Conservation (phyloP, 2,888 invertebrate genomes). For the Pantelozetes paolii region DNA sequence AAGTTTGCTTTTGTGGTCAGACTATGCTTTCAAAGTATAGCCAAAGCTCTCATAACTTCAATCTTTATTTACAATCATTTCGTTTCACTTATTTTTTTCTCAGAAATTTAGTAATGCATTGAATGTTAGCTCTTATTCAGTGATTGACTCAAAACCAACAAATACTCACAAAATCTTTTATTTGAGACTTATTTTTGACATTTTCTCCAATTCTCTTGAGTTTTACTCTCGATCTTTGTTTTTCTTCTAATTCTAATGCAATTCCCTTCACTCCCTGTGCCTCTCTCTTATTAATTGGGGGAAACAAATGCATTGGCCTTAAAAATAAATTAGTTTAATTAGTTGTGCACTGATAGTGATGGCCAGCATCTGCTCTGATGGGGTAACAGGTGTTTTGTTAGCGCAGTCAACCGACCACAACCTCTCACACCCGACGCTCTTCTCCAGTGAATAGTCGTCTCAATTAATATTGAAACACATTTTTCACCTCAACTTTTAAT, state of each 20-base stretch:
- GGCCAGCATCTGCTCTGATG: slow-evolving; percentile 33
- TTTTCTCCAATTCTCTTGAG: slow-evolving; percentile 23
- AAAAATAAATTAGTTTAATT: slow-evolving; percentile 38
- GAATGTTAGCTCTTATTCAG: not conserved
- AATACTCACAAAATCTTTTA: slow-evolving; percentile 4
- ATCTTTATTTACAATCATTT: slow-evolving; percentile 7
- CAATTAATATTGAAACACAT: not conserved
- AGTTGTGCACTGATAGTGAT: slow-evolving; percentile 35
- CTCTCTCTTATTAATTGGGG: slow-evolving; percentile 30
- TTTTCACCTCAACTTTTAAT: not conserved
- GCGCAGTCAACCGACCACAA: slow-evolving; percentile 23
- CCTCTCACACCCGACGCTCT: not conserved
- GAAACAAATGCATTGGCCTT: slow-evolving; percentile 25
- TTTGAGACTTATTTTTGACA: slow-evolving; percentile 30
- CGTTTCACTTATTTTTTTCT: not conserved
- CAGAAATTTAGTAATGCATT: slow-evolving; percentile 9
- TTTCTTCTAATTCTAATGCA: slow-evolving; percentile 2
- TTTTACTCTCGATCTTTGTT: slow-evolving; percentile 14
- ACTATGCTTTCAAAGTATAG: not conserved
- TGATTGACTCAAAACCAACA: slow-evolving; percentile 14
- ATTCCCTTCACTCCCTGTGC: not conserved
- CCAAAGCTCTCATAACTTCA: not conserved
- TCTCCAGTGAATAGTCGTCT: not conserved
- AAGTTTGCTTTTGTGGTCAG: not conserved
- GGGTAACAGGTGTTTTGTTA: slow-evolving; percentile 35